Percentiles rank a stretch among this genome's conserved stretches.
Evolutionary conservation across 2,888 invertebrate species (phyloP).

Genomic region (Caenorhabditis zanzibari): DNA sequence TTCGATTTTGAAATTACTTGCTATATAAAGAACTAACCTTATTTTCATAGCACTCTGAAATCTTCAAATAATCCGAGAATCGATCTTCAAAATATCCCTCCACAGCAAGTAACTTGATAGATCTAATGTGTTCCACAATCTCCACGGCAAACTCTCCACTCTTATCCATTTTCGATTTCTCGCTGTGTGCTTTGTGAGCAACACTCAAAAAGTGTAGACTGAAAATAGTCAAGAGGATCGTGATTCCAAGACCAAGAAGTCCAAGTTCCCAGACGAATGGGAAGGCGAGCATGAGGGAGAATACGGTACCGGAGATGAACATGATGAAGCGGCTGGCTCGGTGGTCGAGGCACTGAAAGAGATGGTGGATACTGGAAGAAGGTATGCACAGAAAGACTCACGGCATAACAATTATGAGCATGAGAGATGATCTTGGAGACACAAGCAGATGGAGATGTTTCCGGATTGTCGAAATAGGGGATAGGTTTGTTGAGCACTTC

Average conservation of each 20-base stretch:
- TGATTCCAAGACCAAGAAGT: conserved; percentile 50
- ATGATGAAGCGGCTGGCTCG: conserved; percentile 71
- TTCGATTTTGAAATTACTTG: neutral
- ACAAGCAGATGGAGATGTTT: conserved; percentile 59
- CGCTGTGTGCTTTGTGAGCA: conserved; percentile 55
- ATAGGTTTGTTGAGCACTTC: conserved; percentile 65
- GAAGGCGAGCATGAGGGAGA: conserved; percentile 68
- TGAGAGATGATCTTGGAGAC: conserved; percentile 62
- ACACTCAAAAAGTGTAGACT: conserved; percentile 53
- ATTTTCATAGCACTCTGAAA: conserved; percentile 51
- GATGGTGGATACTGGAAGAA: neutral
- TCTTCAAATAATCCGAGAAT: conserved; percentile 75
- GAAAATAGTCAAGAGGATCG: conserved; percentile 60
- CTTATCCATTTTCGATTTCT: conserved; percentile 64
- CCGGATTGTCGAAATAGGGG: conserved; percentile 64
- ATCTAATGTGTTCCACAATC: conserved; percentile 84
- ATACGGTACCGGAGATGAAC: conserved; percentile 59
- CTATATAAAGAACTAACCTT: conserved; percentile 26
- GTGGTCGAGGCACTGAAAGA: conserved; percentile 71
- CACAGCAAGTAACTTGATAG: conserved; percentile 84
- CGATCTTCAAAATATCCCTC: conserved; percentile 83
- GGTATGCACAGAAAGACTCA: too few relatives aligned
- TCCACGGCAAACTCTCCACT: conserved; percentile 83
- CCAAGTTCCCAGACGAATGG: conserved; percentile 70
- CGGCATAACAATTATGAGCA: conserved; percentile 61